phyloP scores from a whole-genome alignment of 2,797 vertebrate species.

The Cetoscarus ocellatus region DNA sequence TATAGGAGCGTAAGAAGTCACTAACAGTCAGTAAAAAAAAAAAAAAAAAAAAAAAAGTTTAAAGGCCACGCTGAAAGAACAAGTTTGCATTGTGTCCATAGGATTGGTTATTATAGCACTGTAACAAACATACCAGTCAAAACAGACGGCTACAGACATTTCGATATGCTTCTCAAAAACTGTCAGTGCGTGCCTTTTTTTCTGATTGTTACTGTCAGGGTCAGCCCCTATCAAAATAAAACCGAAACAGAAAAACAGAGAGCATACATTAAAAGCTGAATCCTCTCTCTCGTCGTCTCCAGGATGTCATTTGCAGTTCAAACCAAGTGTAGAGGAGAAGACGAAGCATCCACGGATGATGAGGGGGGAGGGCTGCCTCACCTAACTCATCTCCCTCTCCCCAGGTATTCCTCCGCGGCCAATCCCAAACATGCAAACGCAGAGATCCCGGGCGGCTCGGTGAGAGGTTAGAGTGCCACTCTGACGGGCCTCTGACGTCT shows the following conservation, averaged over 20 bases:
- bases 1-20: too few species aligned
- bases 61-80: too few species aligned
- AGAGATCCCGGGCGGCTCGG: conserved; percentile 43
- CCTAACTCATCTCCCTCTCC: conserved; percentile 28
- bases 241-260: conserved; percentile 23
- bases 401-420: conserved; percentile 9
- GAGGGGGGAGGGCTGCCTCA: conserved; percentile 31
- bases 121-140: too few species aligned
- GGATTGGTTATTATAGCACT: too few species aligned
- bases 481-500: conserved; percentile 69
- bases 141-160: too few species aligned
- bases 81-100: too few species aligned
- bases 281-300: background rate
- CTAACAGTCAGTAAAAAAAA: too few species aligned
- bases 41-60: too few species aligned
- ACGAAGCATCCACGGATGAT: conserved; percentile 43
- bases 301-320: conserved; percentile 21
- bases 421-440: background rate
- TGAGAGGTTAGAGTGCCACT: conserved; percentile 50
- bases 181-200: background rate
- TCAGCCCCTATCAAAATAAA: conserved; percentile 39
- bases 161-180: too few species aligned
- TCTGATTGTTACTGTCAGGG: conserved; percentile 45
- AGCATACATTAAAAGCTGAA: conserved; percentile 31
- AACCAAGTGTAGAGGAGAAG: conserved; percentile 33